Base-by-base conservation (phyloP, 2,113 vertebrate species). In the Notarius lentiginosus region DNA sequence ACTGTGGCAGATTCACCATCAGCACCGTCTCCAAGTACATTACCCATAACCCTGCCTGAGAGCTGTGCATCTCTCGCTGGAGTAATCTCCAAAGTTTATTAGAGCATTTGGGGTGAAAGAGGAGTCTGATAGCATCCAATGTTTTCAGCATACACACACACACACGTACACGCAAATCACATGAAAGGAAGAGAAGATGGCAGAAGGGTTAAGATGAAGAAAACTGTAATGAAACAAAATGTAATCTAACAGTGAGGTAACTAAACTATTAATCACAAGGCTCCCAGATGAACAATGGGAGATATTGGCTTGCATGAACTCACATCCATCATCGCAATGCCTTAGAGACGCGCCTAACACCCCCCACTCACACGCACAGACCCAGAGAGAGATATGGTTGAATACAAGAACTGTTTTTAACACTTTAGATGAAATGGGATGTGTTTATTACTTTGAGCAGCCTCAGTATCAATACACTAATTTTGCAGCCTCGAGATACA, bases 191-290 rank as follows among this genome's bases (percentile, higher is more conserved):
- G 89, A 89, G 87, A 79, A 91, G 92, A 93, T 66, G 60, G 60
- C 91, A 92, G 92, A 93, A 92, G 87, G 90, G 92, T 92, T 91
- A 91, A 87, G 91, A 89, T 84, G 84, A 87, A 89, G 66, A 91
- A 92, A 93, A 90, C 72, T 90, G 90, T 92, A 89, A 91, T 94
- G 92, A 93, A 94, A 94, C 88, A 83, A 93, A 92, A 93, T 93
- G 93, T 94, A 94, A 95, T 95, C 94, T 94, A 92, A 94, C 91
- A 90, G 90, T 90, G 87, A 91, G 89, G 91, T 94, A 95, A 95
- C 92, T 92, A 91, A 94, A 93, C 93, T 94, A 96, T 95, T 95
- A 94, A 95, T 95, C 94, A 95, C 87, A 91, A 90, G 91, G 88
- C 91, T 94, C 94, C 93, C 94, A 94, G 93, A 93, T 94, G 93